Base-by-base conservation (phyloP, 2,113 vertebrate species). In the Oreotrochilus melanogaster region DNA sequence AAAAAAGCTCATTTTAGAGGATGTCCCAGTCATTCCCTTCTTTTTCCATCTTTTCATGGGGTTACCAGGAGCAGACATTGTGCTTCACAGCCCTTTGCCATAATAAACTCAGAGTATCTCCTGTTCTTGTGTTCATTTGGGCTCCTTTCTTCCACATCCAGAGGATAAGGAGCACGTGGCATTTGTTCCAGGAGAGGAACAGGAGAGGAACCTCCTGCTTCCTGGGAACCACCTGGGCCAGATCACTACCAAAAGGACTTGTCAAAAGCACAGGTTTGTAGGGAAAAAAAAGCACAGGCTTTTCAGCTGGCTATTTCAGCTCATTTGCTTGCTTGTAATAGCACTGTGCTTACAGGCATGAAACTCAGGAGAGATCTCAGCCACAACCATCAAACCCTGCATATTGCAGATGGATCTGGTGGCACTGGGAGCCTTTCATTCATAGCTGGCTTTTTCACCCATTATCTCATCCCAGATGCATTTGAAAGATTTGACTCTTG, bases 91-190 rank as follows among this genome's bases (percentile, higher is more conserved):
- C 5, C 23, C 47, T 78, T 53, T 0, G 0, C 28, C 8, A 65
- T 9, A 6, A 1, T 7, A 28, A 79, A 13, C 42, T 35, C 71
- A 54, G 43, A 61, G 47, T 21, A 61, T 22, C 47, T 33, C 30
- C 35, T 13, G 1, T 6, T 18, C 6, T 19, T 57, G 1, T 1
- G 3, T 5, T 64, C 8, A 10, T 50, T 74, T 37, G 28, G 24
- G 9, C 39, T 48, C 23, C 51, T 43, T 58, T 67, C 42, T 54
- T n/a, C 18, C 23, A 3, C 35, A 24, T 31, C 17, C 66, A 45
- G 51, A 43, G 69, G 14, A 27, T 28, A 9, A 0, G 22, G 28
- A 35, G 28, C 53, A 6, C 33, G 1, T 4, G 33, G 65, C 2
- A 7, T 48, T 87, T 37, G 4, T 62, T n/a, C 23, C 28, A 27